Percentiles rank a stretch among this genome's conserved stretches.
These are phyloP conservation scores for Agelaius phoeniceus DNA, from an alignment of 2,113 vertebrate species.

Conservation along the genomic window DNA sequence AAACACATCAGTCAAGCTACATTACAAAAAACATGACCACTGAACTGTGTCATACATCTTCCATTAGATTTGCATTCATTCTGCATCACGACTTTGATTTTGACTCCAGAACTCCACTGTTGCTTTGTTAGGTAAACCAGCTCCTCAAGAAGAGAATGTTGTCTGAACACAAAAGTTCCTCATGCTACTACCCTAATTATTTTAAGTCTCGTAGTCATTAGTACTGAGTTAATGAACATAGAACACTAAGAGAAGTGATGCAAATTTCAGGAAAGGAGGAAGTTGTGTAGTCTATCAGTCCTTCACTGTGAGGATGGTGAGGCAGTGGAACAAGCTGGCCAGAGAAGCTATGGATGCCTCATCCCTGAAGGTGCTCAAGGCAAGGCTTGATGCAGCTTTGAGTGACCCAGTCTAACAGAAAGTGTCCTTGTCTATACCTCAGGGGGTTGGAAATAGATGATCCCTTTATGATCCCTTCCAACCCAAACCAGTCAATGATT, in stretches of 20 bases:
- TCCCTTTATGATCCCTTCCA: neutral
- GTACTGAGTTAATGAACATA: neutral
- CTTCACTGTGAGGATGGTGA: neutral
- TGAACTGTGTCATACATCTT: neutral
- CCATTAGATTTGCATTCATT: neutral
- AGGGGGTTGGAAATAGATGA: neutral
- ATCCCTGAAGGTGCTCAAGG: neutral
- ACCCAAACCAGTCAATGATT: neutral
- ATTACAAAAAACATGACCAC: neutral
- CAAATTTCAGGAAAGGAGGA: neutral
- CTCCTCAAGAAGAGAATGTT: neutral
- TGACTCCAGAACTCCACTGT: neutral
- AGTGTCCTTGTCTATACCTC: neutral
- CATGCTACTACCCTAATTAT: neutral
- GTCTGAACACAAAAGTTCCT: neutral
- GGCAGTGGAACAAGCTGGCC: accelerated
- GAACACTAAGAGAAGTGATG: neutral
- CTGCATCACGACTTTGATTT: neutral
- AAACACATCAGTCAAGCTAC: neutral
- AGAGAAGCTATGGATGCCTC: neutral
- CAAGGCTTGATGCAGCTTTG: neutral
- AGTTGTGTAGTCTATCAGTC: neutral
- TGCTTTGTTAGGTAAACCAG: neutral
- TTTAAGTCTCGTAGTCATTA: neutral
- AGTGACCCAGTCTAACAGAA: neutral